Base-by-base conservation (phyloP, 2,888 invertebrate genomes). In the Vanessa cardui region DNA sequence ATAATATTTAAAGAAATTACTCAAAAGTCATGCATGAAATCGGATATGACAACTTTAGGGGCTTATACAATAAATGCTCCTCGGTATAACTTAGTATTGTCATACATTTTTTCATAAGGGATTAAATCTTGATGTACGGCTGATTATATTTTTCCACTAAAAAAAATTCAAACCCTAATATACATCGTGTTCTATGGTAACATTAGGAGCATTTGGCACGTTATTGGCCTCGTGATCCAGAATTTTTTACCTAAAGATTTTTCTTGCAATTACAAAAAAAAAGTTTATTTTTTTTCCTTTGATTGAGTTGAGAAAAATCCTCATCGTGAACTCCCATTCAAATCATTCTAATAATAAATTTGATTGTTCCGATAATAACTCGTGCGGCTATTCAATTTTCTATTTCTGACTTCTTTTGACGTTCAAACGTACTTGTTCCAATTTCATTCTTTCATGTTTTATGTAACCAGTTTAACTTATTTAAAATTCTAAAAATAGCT, bases 361-460 rank as follows among this genome's bases (percentile, higher is more conserved):
- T 6, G 33, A 56, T 56, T 59, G 59, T 59, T 31, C 50, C 39
- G 9, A 18, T 26, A 52, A 18, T 64, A 52, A 52, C 50, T 64
- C 50, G 50, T 50, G 59, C 44, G 49, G 52, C 26, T 21, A 31
- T 49, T 50, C 39, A 50, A 44, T 20, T 54, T 12, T 59, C 46
- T 59, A 26, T 58, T 68, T 47, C 2, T 33, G 16, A 47, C 31
- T 33, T 44, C n/a, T 15, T 18, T 45, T 20, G 18, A 12, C 26
- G n/a, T 18, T 46, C 39, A 6, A 9, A 12, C 12, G 46, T 21
- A 18, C 15, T 15, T 54, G 26, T 45, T 65, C 16, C 52, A 18
- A 52, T 62, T 54, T 12, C 15, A 18, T 8, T 56, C 44, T 68
- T 58, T 20, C 16, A 58, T 26, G 15, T 50, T 58, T 66, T 39